phyloP scores from a whole-genome alignment of 2,888 invertebrate species.

The Torymus tubicola region DNA sequence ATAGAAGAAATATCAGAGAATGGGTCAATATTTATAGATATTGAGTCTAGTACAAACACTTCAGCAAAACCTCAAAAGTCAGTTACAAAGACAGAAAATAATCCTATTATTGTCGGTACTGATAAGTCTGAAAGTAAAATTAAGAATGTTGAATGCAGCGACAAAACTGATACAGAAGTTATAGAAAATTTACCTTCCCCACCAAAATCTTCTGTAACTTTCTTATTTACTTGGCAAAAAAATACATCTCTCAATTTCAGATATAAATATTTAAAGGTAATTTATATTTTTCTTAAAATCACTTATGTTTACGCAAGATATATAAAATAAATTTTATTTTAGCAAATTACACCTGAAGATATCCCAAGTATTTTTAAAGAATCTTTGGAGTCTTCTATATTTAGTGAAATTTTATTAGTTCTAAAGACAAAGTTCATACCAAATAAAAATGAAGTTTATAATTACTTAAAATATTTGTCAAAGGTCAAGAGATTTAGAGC shows the following conservation, averaged over 20 bases:
- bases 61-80: slow-evolving; percentile 51
- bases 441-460: slow-evolving; percentile 75
- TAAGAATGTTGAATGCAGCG: slow-evolving; percentile 26
- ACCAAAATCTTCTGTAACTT: slow-evolving; percentile 83
- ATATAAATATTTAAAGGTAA: slow-evolving; percentile 81
- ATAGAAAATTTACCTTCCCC: slow-evolving; percentile 70
- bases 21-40: slow-evolving; percentile 56
- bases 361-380: slow-evolving; percentile 83
- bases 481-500: slow-evolving; percentile 82
- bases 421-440: slow-evolving; percentile 77
- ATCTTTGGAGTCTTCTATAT: slow-evolving; percentile 81
- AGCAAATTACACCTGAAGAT: slow-evolving; percentile 80
- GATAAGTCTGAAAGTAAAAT: slow-evolving; percentile 30
- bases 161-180: slow-evolving; percentile 61
- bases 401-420: slow-evolving; percentile 80
- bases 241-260: slow-evolving; percentile 77
- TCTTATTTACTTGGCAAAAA: slow-evolving; percentile 81
- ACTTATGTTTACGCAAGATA: slow-evolving; percentile 17
- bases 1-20: slow-evolving; percentile 75
- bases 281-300: background rate
- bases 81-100: background rate
- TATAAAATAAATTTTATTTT: slow-evolving; percentile 61
- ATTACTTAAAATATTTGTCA: slow-evolving; percentile 79
- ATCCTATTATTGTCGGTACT: background rate
- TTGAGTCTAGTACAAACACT: slow-evolving; percentile 38